Evolutionary conservation across 2,797 vertebrate species (phyloP), one percentile per base, ranked within the genome.

Genomic region (Sebastes iracundus): DNA sequence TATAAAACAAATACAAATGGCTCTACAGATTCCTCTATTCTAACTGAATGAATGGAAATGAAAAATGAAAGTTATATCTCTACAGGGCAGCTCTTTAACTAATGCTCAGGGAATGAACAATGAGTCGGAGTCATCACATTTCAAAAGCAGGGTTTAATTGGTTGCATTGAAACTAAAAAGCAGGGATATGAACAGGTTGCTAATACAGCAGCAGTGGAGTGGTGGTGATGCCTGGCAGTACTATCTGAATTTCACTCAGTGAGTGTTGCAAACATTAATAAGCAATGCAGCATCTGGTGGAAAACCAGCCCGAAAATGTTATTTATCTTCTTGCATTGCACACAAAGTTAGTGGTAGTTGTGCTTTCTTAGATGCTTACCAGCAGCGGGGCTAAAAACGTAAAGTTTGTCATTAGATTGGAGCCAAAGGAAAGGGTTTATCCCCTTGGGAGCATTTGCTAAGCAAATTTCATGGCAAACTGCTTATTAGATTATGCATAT

Each of bases 401-500:
- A 30, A 79, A 55, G 18, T 82, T 77, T 76, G 42, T 76, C 6
- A 59, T 55, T 4, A 68, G 28, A 72, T 23, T 28, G 60, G 2
- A 33, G 59, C 32, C 71, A 33, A 74, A 80, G 49, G 13, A 66
- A 76, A 63, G 33, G 53, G 23, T 59, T 87, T 68, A 75, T 60
- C 22, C 83, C 71, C 32, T 30, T 56, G 30, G 80, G 82, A 88
- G 59, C 33, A 60, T 81, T 64, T 77, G 38, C 78, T 86, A 68
- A 76, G 67, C 77, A 84, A 22, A 80, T 79, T 86, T 85, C 53
- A 87, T 79, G 71, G 75, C 42, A 72, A 81, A 88, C 74, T 85
- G 16, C 58, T 88, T 76, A 88, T 88, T 88, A 87, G 79, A 88
- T 90, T 81, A 86, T 89, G 81, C 73, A 84, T 84, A 85, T 88